Conservation (phyloP, 2,113 vertebrate species). For the Arenaria interpres region DNA sequence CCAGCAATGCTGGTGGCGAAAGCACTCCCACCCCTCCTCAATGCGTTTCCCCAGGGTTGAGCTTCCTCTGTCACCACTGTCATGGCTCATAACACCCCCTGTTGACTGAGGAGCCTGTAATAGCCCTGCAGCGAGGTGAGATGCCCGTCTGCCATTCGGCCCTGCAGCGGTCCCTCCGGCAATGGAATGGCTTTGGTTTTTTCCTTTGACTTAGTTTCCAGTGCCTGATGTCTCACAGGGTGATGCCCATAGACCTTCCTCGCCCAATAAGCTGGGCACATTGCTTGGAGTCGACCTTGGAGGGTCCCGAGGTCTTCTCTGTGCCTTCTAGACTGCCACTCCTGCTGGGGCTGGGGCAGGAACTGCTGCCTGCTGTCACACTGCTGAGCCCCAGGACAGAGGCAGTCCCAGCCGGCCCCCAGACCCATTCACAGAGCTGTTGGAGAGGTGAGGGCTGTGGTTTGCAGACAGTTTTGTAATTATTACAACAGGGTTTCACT, state of each 20-base stretch:
- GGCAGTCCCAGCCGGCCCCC: not conserved
- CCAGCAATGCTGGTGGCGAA: not conserved
- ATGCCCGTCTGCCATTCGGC: rapidly evolving
- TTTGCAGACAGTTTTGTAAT: not conserved
- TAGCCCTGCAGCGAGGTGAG: not conserved
- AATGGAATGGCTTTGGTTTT: not conserved
- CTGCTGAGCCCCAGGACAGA: not conserved
- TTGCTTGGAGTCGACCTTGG: not conserved
- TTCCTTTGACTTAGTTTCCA: not conserved
- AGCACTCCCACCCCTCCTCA: not conserved
- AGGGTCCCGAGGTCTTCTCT: not conserved
- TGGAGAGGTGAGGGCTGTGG: not conserved
- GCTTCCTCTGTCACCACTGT: not conserved
- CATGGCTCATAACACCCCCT: not conserved
- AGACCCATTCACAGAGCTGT: not conserved
- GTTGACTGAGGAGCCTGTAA: not conserved
- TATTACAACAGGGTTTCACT: not conserved
- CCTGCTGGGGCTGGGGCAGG: not conserved
- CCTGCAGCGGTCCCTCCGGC: not conserved
- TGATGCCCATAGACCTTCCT: not conserved
- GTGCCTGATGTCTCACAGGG: not conserved
- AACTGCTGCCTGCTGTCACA: not conserved
- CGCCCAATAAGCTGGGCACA: rapidly evolving
- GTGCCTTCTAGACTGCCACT: not conserved
- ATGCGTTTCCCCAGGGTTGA: not conserved